phyloP scores from a whole-genome alignment of 2,797 vertebrate genomes.

The Passerculus sandwichensis region DNA sequence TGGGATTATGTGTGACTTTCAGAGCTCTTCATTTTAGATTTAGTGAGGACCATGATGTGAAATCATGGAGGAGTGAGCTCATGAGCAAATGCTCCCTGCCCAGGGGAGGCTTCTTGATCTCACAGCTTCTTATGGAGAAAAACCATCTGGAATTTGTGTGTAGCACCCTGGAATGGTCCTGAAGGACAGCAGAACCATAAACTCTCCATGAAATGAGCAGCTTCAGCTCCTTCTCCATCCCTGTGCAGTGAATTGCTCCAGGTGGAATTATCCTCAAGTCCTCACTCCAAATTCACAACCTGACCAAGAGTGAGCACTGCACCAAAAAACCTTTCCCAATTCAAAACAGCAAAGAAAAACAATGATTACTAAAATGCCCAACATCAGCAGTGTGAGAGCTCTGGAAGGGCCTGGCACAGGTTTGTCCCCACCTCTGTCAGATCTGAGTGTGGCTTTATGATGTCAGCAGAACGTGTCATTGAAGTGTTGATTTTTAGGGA shows the following conservation, averaged over 20 bases:
- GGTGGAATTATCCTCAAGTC: not conserved
- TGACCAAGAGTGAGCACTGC: not conserved
- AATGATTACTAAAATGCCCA: not conserved
- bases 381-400: not conserved
- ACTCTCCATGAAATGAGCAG: not conserved
- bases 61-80: not conserved
- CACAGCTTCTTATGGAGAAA: not conserved
- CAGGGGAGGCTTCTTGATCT: not conserved
- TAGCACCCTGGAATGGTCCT: not conserved
- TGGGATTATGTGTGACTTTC: not conserved
- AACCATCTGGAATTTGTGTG: not conserved
- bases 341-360: not conserved
- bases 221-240: not conserved
- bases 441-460: not conserved
- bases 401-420: not conserved
- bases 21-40: not conserved
- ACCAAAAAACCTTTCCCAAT: not conserved
- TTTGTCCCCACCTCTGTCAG: not conserved
- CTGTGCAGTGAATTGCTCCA: not conserved
- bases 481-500: conserved; percentile 27
- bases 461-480: not conserved
- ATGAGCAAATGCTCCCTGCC: not conserved
- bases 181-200: not conserved
- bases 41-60: not conserved
- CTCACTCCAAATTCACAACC: not conserved